Base-by-base conservation (phyloP, 2,113 vertebrate species). In the Lepus europaeus region DNA sequence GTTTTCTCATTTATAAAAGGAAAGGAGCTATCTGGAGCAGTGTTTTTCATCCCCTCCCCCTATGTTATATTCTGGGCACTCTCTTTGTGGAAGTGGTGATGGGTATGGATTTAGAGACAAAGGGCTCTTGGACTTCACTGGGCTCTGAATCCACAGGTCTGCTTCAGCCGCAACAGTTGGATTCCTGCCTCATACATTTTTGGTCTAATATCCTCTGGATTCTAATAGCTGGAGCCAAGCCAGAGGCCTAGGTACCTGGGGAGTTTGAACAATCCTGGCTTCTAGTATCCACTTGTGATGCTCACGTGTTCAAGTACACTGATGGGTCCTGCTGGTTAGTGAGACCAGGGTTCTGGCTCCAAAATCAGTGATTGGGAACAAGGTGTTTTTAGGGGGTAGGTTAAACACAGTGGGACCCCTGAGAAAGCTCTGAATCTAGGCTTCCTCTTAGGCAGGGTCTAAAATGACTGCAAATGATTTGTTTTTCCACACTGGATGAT, bases 311-410 rank as follows among this genome's bases (percentile, higher is more conserved):
- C 49, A 90, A 90, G 9, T 73, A 25, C 4, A n/a, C 27, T 16
- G 11, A 29, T 25, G 29, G 19, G 68, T 77, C 29, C 56, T 10
- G 10, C 36, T 36, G 29, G 78, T 83, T 56, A 85, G n/a, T 39
- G 70, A 72, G 17, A 33, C 31, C 45, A 29, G 73, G 29, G 13
- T 2, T 3, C 59, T 72, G 39, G 31, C 74, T 78, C 51, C 91
- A 51, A 12, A 9, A 27, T 91, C 81, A 84, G 63, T 73, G n/a
- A 88, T 64, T 91, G n/a, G 95, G 91, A 89, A 82, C 51, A 73
- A 92, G 70, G 74, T 9, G 12, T 61, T 79, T 84, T 70, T 17
- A 45, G 29, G 33, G 33, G 25, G 3, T 12, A 9, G 23, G 63
- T 73, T 92, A 88, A 85, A 80, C 29, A 73, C 72, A 92, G 56